A percentile compares a stretch with the other conserved stretches of the same genome.
phyloP scores from a whole-genome alignment of 2,797 vertebrate genomes.

The Margarornis squamiger region DNA sequence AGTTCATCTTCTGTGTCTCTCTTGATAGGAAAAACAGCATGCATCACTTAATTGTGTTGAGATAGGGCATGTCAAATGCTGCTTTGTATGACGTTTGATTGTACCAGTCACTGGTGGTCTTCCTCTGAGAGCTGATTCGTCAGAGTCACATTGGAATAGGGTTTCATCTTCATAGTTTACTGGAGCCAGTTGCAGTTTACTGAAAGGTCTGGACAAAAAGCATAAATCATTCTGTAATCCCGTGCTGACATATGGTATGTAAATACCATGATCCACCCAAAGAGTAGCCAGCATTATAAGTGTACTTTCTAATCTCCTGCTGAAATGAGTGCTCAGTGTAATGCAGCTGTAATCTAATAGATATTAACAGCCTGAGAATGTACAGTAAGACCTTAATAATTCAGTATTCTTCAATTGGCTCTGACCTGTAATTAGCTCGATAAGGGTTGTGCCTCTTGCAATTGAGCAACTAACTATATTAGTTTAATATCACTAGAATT shows the following conservation, averaged over 20 bases:
- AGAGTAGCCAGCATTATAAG: constrained; percentile 37
- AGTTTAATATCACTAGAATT: not conserved
- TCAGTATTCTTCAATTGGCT: constrained; percentile 38
- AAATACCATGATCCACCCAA: constrained; percentile 48
- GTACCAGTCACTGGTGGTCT: not conserved
- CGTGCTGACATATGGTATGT: constrained; percentile 52
- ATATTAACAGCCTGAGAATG: constrained; percentile 48
- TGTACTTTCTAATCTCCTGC: constrained; percentile 56
- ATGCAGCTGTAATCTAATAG: constrained; percentile 60
- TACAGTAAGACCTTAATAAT: constrained; percentile 58
- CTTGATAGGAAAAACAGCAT: rapidly evolving
- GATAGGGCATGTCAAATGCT: constrained; percentile 27
- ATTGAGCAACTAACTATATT: not conserved
- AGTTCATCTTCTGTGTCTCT: not conserved
- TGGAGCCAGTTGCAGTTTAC: constrained; percentile 3
- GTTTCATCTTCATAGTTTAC: not conserved
- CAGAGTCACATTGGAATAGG: constrained; percentile 5
- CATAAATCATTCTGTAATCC: constrained; percentile 57
- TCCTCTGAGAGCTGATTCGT: constrained; percentile 49
- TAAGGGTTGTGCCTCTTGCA: not conserved
- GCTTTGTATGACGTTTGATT: constrained; percentile 40
- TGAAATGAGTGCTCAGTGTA: constrained; percentile 52
- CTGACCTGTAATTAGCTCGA: not conserved
- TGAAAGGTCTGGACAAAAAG: constrained; percentile 60
- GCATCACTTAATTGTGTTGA: not conserved